phyloP scores from a whole-genome alignment of 2,797 vertebrate species.

The Parauchenoglanis ngamensis region DNA sequence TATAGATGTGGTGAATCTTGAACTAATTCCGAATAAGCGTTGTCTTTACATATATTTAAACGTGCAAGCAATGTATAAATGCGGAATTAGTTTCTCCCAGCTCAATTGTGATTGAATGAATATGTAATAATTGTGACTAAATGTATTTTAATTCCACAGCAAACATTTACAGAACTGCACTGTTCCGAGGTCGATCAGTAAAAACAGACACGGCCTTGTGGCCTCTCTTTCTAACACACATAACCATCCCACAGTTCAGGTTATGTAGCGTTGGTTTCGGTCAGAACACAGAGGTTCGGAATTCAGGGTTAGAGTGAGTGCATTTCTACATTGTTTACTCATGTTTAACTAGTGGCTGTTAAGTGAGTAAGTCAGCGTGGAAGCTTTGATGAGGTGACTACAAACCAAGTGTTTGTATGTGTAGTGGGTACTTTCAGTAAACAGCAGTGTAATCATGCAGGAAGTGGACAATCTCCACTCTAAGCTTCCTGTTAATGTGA shows the following conservation, averaged over 20 bases:
- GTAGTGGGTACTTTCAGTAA: conserved; percentile 60
- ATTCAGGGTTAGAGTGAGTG: conserved; percentile 14
- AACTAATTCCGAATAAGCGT: not conserved
- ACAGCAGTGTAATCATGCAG: conserved; percentile 62
- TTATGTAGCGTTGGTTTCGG: conserved; percentile 50
- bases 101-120: not conserved
- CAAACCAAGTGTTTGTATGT: conserved; percentile 36
- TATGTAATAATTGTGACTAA: not conserved
- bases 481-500: conserved; percentile 73
- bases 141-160: not conserved
- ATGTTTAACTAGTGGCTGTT: not conserved
- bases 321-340: conserved; percentile 20
- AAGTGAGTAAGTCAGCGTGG: conserved; percentile 33
- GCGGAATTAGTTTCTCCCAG: not conserved
- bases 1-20: not conserved
- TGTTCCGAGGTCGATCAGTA: not conserved
- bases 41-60: not conserved
- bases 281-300: conserved; percentile 21
- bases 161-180: not conserved
- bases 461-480: conserved; percentile 60
- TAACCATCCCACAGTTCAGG: conserved; percentile 56
- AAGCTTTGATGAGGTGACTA: conserved; percentile 40
- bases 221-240: not conserved
- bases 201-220: not conserved
- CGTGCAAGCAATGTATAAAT: not conserved